A percentile compares a stretch with the other conserved stretches of the same genome.
Evolutionary conservation across 2,888 invertebrate genomes (phyloP).

Genomic region (Celastrina argiolus): DNA sequence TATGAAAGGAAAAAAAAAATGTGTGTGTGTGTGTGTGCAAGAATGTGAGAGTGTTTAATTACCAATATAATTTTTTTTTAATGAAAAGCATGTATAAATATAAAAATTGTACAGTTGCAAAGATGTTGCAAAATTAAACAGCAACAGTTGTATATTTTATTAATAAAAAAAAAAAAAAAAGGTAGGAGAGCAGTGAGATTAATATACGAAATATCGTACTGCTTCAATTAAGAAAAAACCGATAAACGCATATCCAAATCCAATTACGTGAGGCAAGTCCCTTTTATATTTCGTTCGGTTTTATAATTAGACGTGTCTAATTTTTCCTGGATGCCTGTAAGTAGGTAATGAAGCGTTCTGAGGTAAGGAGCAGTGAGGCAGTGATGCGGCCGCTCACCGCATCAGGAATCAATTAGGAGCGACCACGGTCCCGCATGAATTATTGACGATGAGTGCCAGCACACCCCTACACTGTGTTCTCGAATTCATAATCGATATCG

Average conservation of each 20-base stretch:
- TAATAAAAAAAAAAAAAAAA: too few species aligned
- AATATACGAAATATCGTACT: not conserved
- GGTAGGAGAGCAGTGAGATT: too few species aligned
- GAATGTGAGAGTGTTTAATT: too few species aligned
- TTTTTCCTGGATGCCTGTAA: constrained; percentile 37
- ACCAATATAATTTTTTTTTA: too few species aligned
- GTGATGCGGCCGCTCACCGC: constrained; percentile 73
- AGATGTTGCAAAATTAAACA: too few species aligned
- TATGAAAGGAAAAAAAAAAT: too few species aligned
- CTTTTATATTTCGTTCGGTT: too few species aligned
- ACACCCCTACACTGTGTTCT: constrained; percentile 48
- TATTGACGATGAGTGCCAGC: constrained; percentile 64
- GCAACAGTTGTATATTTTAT: too few species aligned
- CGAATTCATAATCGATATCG: constrained; percentile 45
- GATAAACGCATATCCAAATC: not conserved
- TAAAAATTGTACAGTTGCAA: too few species aligned
- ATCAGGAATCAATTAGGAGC: constrained; percentile 77
- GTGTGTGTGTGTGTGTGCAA: too few species aligned
- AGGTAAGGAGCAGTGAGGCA: constrained; percentile 65
- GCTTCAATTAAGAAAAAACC: not conserved
- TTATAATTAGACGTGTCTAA: constrained; percentile 30
- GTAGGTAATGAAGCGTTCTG: constrained; percentile 69
- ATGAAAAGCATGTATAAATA: too few species aligned
- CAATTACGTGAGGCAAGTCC: not conserved
- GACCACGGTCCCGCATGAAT: constrained; percentile 73